Percentiles rank a stretch among this genome's conserved stretches.
These are phyloP conservation scores for Trinorchestia longiramus DNA, from an alignment of 1,140 invertebrate genomes.

Conservation along the genomic window DNA sequence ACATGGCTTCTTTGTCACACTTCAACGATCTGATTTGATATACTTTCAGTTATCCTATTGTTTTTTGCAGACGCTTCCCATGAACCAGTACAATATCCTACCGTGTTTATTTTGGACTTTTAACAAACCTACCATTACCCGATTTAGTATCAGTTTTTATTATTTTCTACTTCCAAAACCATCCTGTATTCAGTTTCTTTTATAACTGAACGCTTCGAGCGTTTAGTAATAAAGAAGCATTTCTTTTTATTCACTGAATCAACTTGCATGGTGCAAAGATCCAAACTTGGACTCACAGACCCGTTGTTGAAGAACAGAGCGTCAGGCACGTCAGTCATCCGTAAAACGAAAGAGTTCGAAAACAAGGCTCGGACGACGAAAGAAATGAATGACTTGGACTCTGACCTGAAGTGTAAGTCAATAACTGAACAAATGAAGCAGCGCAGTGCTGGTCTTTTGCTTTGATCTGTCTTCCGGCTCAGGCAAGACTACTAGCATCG, in stretches of 20 bases:
- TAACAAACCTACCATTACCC: not conserved
- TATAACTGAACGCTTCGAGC: no score
- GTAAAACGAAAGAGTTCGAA: not conserved
- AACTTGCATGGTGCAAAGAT: not conserved
- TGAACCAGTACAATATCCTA: no score
- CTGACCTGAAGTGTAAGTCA: not conserved
- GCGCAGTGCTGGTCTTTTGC: not conserved
- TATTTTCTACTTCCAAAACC: not conserved
- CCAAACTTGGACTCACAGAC: not conserved
- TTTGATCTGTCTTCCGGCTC: not conserved
- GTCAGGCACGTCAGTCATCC: not conserved
- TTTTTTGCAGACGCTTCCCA: no score
- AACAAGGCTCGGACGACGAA: not conserved
- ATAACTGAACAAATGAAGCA: not conserved
- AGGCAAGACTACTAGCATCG: not conserved
- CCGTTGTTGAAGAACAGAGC: not conserved
- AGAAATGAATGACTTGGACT: not conserved
- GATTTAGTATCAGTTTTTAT: not conserved
- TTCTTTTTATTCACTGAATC: not conserved
- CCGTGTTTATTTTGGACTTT: no score
- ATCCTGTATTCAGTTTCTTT: not conserved
- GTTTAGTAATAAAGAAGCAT: no score
- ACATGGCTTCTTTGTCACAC: no score
- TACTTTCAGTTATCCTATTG: no score
- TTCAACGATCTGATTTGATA: no score